Base-by-base conservation (phyloP, 1,140 invertebrate species). In the Ceratitis capitata region DNA sequence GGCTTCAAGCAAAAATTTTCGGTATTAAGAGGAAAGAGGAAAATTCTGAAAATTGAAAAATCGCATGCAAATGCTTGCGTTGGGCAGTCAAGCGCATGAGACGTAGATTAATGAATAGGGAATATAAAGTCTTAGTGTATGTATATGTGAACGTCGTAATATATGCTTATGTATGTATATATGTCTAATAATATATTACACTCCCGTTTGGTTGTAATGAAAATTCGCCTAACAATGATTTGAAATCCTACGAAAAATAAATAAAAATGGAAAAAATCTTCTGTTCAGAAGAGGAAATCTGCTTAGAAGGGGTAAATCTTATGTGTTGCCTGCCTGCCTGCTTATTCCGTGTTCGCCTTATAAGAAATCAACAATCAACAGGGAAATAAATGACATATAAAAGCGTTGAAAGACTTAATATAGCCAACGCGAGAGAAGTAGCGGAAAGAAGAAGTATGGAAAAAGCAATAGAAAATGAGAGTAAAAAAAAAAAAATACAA, bases 341-440 rank as follows among this genome's bases (percentile, higher is more conserved):
- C n/a, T n/a, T n/a, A n/a, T n/a, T n/a, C n/a, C n/a, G n/a, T n/a
- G n/a, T n/a, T n/a, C n/a, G n/a, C n/a, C n/a, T 29, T 61, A 26
- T 26, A 61, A 61, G 42, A 78, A 78, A 78, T 78, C 69, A 78
- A 23, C 16, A 78, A 78, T 78, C 69, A 42, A 78, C 39, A 45
- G 69, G 69, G 42, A 78, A 78, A 78, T 78, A 39, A 45, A 78
- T 78, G 69, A 45, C 39, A 47, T 45, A 78, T 39, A 78, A 78
- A 78, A 78, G 69, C 69, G 39, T 45, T 78, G 69, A 45, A 26
- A 78, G 69, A 78, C 45, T 78, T 78, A 45, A 45, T 78, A 78
- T 61, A 35, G 6, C 39, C 69, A 45, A 56, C 14, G 3, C 69
- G 45, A 78, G n/a, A 78, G 6, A n/a, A 74, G 0, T 47, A n/a